phyloP scores from a whole-genome alignment of 2,888 invertebrate species.

The Tetragonula carbonaria region DNA sequence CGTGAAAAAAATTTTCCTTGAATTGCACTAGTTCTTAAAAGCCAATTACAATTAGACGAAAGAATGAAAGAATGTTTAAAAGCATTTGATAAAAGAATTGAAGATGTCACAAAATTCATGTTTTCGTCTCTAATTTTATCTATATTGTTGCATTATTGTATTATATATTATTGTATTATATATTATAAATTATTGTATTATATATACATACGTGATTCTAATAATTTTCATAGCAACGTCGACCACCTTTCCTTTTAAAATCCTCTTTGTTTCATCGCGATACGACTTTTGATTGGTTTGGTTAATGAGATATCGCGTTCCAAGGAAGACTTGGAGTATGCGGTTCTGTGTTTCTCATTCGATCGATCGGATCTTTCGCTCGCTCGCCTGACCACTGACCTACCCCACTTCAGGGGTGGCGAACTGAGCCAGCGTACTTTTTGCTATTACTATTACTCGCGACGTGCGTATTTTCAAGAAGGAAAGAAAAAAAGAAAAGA shows the following conservation, averaged over 20 bases:
- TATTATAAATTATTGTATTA: no score
- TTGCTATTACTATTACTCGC: neutral
- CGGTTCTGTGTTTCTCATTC: neutral
- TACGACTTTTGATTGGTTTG: neutral
- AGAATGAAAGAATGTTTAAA: neutral
- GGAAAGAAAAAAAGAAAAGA: neutral
- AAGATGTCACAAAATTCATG: neutral
- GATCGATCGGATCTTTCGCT: neutral
- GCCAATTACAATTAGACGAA: neutral
- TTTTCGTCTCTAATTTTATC: neutral
- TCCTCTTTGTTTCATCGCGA: neutral
- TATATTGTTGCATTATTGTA: neutral
- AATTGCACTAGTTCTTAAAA: neutral
- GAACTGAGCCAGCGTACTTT: neutral
- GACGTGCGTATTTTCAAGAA: neutral
- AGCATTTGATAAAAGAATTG: neutral
- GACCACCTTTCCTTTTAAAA: neutral
- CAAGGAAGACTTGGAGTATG: neutral
- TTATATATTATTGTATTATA: no score
- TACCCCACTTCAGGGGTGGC: neutral
- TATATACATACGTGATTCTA: neutral
- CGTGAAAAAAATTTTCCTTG: neutral
- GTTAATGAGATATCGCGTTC: neutral
- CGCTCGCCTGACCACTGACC: neutral
- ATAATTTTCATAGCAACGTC: neutral